Conservation (phyloP, 2,113 vertebrate species). For the Podiceps cristatus region DNA sequence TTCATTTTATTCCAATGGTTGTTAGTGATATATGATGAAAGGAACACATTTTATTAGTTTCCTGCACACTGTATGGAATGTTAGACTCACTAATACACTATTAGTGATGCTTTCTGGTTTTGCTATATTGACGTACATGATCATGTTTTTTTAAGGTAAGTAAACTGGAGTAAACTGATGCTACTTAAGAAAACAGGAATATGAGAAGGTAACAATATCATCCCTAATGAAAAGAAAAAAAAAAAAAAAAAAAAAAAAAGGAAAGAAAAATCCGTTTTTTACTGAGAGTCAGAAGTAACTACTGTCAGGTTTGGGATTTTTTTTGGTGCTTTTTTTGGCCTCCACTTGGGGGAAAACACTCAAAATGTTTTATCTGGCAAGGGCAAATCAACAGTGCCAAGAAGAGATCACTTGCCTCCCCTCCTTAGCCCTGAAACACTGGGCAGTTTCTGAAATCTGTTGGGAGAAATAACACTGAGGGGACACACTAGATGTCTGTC, state of each 20-base stretch:
- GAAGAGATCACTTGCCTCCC: neutral
- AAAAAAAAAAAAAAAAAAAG: no score
- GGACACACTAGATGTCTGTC: neutral
- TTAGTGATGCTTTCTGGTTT: neutral
- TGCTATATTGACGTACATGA: neutral
- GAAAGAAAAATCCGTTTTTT: neutral
- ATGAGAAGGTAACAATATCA: neutral
- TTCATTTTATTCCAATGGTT: neutral
- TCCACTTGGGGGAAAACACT: neutral
- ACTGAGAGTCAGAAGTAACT: neutral
- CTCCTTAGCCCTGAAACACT: neutral
- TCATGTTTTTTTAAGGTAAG: neutral
- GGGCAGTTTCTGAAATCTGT: neutral
- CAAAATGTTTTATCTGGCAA: neutral
- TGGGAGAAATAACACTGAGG: neutral
- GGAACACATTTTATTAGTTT: neutral
- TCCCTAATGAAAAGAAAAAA: neutral
- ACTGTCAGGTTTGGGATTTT: neutral
- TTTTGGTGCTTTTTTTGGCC: rapidly evolving
- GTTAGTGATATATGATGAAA: neutral
- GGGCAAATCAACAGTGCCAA: neutral
- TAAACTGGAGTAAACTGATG: neutral
- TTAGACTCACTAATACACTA: neutral
- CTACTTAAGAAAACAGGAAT: neutral
- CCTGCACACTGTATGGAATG: neutral